These are phyloP conservation scores for Ariopsis seemanni DNA, from an alignment of 2,113 vertebrate species.

Conservation along the genomic window DNA sequence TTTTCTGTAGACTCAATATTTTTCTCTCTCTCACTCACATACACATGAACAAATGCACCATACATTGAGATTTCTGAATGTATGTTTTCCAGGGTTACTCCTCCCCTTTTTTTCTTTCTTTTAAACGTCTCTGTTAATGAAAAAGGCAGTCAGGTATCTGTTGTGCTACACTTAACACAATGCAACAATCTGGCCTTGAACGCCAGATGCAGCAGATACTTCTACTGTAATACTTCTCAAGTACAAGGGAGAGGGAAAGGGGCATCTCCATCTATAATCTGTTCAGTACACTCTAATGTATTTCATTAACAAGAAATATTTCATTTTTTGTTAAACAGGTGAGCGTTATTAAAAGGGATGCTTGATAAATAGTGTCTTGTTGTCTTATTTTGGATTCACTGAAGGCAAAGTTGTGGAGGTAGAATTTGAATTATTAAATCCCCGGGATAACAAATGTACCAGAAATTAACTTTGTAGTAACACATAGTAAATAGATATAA, in stretches of 20 bases:
- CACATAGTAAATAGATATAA: background rate
- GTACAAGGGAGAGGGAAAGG: conserved; percentile 22
- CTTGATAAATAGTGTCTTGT: conserved; percentile 69
- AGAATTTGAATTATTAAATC: background rate
- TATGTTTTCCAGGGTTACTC: conserved; percentile 18
- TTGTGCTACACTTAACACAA: background rate
- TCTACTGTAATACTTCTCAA: conserved; percentile 68
- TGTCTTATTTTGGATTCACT: conserved; percentile 2
- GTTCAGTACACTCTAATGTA: conserved; percentile 72
- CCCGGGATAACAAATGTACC: background rate
- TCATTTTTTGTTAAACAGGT: conserved; percentile 78
- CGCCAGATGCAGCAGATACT: conserved; percentile 63
- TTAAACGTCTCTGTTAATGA: conserved; percentile 40
- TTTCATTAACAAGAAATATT: conserved; percentile 77
- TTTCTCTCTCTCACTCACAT: no score
- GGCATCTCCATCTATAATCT: conserved; percentile 62
- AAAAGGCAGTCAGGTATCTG: conserved; percentile 12
- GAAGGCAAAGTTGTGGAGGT: background rate
- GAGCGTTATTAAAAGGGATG: conserved; percentile 80
- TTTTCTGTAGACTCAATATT: no score
- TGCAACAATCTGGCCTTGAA: conserved; percentile 32
- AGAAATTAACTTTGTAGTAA: background rate
- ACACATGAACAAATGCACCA: conserved; percentile 29
- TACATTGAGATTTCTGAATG: conserved; percentile 2
- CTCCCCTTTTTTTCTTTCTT: background rate